Base-by-base conservation (phyloP, 1,140 invertebrate genomes). In the Drosophila rhopaloa region DNA sequence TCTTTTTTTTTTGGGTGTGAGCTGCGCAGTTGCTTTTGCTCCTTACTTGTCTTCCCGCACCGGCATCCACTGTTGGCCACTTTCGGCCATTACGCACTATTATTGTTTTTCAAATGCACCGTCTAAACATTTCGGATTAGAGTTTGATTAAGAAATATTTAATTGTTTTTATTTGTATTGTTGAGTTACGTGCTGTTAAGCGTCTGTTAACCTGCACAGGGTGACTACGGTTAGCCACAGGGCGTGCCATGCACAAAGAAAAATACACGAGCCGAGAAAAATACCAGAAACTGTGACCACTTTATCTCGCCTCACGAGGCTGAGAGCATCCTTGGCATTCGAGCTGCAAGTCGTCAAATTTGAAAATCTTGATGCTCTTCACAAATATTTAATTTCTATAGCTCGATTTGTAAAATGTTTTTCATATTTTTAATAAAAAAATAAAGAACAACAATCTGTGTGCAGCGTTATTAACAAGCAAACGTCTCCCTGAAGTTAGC, bases 1-100 rank as follows among this genome's bases (percentile, higher is more conserved):
- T 32, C 67, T 8, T 46, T 61, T 62, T 59, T 80, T 79, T 79
- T 79, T 84, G 80, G 80, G 81, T 84, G 80, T 83, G 81, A 71
- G 81, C 81, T 84, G 46, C 60, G 71, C 71, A 71, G 74, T 65
- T 51, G 61, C 16, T 57, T 14, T 43, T 38, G 27, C 43, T 54
- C n/a, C 66, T 61, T 47, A 72, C 54, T 47, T 65, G 44, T 32
- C 10, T 54, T 43, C 16, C 48, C 9, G 60, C 41, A 59, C 61
- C 73, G 72, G 53, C 48, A 54, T 37, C 37, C 27, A 37, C 37
- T 43, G 27, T 4, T 19, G 47, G 19, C 47, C 53, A 40, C 29
- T 13, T 11, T 13, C 24, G 41, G 37, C n/a, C 72, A 67, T 59
- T 24, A 9, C 37, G 32, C 29, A 24, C n/a, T 35, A 16, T 1